Percentiles rank a stretch among this genome's conserved stretches.
phyloP scores from a whole-genome alignment of 2,113 vertebrate genomes.

The Eclectus roratus region DNA sequence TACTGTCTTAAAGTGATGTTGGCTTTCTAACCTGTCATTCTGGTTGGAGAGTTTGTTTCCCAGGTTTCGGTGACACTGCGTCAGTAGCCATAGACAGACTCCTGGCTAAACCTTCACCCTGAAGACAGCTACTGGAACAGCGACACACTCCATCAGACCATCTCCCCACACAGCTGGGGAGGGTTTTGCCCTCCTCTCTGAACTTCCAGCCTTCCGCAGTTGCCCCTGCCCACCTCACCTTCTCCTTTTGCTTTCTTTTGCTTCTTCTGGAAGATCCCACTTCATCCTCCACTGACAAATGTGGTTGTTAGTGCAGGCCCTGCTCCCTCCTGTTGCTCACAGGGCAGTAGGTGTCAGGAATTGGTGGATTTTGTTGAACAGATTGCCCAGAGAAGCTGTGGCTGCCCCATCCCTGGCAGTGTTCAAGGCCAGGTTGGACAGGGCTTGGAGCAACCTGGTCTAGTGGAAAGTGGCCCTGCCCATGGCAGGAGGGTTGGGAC shows the following conservation, averaged over 20 bases:
- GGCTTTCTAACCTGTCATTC: not conserved
- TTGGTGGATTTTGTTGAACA: not conserved
- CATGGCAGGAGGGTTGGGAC: not conserved
- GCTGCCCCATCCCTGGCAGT: not conserved
- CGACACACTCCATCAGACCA: rapidly evolving
- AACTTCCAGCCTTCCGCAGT: not conserved
- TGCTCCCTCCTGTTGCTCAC: not conserved
- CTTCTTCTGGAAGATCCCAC: not conserved
- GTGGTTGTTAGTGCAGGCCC: not conserved
- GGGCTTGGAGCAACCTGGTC: not conserved
- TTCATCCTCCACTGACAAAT: rapidly evolving
- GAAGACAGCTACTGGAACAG: not conserved
- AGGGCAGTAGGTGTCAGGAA: not conserved
- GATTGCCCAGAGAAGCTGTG: not conserved
- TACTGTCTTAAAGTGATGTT: not conserved
- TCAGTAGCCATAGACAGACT: not conserved
- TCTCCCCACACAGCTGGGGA: not conserved
- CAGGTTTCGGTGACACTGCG: not conserved
- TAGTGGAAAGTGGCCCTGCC: not conserved
- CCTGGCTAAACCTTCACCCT: not conserved
- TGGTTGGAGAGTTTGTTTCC: not conserved
- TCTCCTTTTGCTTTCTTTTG: not conserved
- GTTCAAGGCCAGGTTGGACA: not conserved
- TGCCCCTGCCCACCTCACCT: not conserved
- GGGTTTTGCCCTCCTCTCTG: not conserved